Base-by-base conservation (phyloP, 2,888 invertebrate genomes). In the Melieria crassipennis region DNA sequence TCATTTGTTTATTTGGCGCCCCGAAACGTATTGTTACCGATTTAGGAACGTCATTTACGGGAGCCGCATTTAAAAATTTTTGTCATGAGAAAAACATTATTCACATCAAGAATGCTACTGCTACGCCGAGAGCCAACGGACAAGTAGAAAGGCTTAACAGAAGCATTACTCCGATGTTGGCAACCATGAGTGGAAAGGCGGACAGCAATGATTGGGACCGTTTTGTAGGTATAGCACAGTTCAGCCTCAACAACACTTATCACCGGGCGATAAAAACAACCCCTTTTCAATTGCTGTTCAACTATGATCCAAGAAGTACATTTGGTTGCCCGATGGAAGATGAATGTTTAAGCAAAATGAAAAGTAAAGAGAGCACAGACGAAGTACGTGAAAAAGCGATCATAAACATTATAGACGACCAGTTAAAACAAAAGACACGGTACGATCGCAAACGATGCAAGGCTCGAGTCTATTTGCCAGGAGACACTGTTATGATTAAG, bases 1-100 rank as follows among this genome's bases (percentile, higher is more conserved):
- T 84, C n/a, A 76, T 81, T 62, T 65, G 72, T 9, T 66, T 78
- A 7, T 83, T 82, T 74, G 82, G 84, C 1, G 75, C 74, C 42
- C 81, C 82, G n/a, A 73, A 63, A 3, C 70, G 79, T n/a, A 73
- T 87, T n/a, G 73, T 81, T 45, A 75, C 74, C 30, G 80, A 82
- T 70, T 69, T 78, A 30, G 80, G 80, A 3, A 76, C 79, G 0
- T 76, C 79, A 3, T 80, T 74, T 66, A 79, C 76, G 0, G 75
- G 79, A 0, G 67, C 75, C 11, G 69, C 56, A 10, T 80, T 81
- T 62, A 64, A 75, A 60, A 61, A 56, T 11, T 78, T 75, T 67
- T 77, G 76, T 61, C 48, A 64, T 3, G 57, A 71, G 4, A 69
- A 76, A 46, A 69, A 73, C 6, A 76, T 81, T 6, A 67, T 76